Evolutionary conservation across 2,888 invertebrate genomes (phyloP).

Genomic region (Copidosoma aretas): DNA sequence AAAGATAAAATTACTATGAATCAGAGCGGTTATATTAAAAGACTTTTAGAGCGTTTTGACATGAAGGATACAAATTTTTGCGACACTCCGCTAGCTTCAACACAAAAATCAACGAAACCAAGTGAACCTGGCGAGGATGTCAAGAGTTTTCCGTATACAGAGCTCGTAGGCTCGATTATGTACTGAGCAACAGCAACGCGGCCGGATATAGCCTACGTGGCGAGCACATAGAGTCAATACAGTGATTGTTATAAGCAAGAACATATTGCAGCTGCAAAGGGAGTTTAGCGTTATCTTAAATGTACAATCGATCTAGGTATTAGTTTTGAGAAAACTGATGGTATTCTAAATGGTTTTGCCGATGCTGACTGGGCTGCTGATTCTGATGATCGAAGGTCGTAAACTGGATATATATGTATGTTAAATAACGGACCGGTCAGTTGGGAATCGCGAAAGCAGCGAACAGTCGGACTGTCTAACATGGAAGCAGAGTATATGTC

Average conservation of each 20-base stretch:
- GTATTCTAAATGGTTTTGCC: conserved; percentile 42
- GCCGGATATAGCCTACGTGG: conserved; percentile 31
- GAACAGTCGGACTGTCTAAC: neutral
- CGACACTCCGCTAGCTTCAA: conserved; percentile 13
- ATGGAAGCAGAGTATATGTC: conserved; percentile 5
- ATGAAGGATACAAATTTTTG: conserved; percentile 30
- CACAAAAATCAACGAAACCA: conserved; percentile 14
- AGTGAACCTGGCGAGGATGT: conserved; percentile 6
- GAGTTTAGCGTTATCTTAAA: conserved; percentile 16
- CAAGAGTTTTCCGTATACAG: conserved; percentile 20
- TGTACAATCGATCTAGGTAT: conserved; percentile 38
- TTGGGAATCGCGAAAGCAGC: neutral
- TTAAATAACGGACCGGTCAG: neutral
- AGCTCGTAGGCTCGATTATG: conserved; percentile 29
- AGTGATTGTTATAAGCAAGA: conserved; percentile 6
- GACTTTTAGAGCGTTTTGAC: conserved; percentile 22
- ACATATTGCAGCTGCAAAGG: conserved; percentile 27
- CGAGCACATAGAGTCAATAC: conserved; percentile 24
- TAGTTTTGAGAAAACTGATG: conserved; percentile 28
- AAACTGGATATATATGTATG: conserved; percentile 2
- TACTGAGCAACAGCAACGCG: conserved; percentile 25
- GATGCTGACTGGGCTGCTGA: conserved; percentile 49
- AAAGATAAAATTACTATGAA: conserved; percentile 8
- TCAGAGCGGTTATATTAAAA: conserved; percentile 24
- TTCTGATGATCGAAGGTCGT: neutral